These are phyloP conservation scores for Epiblema foenella DNA, from an alignment of 2,888 invertebrate species.

Conservation along the genomic window DNA sequence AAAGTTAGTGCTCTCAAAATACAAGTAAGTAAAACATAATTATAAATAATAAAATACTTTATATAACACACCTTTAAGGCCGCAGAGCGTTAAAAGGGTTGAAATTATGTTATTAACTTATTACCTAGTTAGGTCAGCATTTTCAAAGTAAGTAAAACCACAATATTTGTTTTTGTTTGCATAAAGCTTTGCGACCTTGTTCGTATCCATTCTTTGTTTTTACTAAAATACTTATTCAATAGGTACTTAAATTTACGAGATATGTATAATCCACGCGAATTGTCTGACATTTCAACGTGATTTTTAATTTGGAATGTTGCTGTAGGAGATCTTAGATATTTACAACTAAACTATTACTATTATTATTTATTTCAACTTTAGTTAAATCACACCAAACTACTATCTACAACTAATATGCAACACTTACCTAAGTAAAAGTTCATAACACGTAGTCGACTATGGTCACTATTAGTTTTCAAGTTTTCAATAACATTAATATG, in stretches of 20 bases:
- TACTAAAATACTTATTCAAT: constrained; percentile 4
- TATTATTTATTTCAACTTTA: constrained; percentile 21
- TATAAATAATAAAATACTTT: background rate
- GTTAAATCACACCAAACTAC: constrained; percentile 28
- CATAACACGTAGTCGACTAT: too few species aligned
- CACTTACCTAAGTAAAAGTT: background rate
- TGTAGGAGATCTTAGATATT: constrained; percentile 69
- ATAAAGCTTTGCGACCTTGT: background rate
- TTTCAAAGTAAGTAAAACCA: background rate
- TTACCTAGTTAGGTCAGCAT: background rate
- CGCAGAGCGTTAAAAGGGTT: background rate
- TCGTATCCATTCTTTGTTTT: background rate
- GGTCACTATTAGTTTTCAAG: background rate
- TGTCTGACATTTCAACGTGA: constrained; percentile 64
- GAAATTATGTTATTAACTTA: background rate
- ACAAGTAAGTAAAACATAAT: background rate
- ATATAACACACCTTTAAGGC: background rate
- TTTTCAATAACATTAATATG: too few species aligned
- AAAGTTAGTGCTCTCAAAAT: background rate
- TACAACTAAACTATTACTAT: constrained; percentile 51
- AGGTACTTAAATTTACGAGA: constrained; percentile 23
- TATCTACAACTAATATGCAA: constrained; percentile 25
- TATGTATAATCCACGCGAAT: constrained; percentile 51
- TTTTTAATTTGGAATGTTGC: constrained; percentile 78
- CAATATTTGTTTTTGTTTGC: too few species aligned